These are phyloP conservation scores for Drosophila antonietae DNA, from an alignment of 2,888 invertebrate genomes.

Conservation along the genomic window DNA sequence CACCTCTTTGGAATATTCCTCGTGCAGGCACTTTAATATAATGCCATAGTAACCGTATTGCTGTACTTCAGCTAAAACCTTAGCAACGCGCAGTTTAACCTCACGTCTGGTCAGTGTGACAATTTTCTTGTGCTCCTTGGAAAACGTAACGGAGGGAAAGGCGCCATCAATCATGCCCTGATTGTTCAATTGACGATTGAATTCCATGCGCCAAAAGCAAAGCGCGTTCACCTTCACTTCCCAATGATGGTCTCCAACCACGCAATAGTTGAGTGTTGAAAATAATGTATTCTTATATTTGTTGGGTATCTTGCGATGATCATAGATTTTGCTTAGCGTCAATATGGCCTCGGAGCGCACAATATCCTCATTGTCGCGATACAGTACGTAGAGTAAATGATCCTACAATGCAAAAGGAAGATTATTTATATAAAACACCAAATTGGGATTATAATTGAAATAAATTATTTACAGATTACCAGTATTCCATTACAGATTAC, in stretches of 20 bases:
- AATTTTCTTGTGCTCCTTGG: slow-evolving; percentile 91
- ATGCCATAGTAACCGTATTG: slow-evolving; percentile 89
- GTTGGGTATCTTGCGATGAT: slow-evolving; percentile 87
- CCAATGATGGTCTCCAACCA: slow-evolving; percentile 91
- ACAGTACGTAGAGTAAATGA: slow-evolving; percentile 86
- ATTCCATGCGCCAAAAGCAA: slow-evolving; percentile 90
- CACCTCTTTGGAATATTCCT: slow-evolving; percentile 90
- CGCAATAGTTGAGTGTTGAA: slow-evolving; percentile 88
- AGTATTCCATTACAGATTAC: no score
- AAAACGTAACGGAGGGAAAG: slow-evolving; percentile 92
- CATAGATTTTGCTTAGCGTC: slow-evolving; percentile 88
- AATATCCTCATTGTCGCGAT: slow-evolving; percentile 90
- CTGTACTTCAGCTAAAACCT: slow-evolving; percentile 89
- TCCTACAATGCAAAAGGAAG: slow-evolving; percentile 82
- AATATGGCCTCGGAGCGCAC: slow-evolving; percentile 90
- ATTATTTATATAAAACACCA: not conserved
- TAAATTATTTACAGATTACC: not conserved
- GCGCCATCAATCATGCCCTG: slow-evolving; percentile 94
- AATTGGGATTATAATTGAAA: not conserved
- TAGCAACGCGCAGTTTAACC: slow-evolving; percentile 86
- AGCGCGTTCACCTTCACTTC: slow-evolving; percentile 91
- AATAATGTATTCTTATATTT: slow-evolving; percentile 86
- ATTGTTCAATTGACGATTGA: slow-evolving; percentile 87
- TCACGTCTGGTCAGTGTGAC: slow-evolving; percentile 89
- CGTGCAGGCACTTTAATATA: slow-evolving; percentile 87